Base-by-base conservation (phyloP, 1,140 invertebrate genomes). In the Drosophila novamexicana region DNA sequence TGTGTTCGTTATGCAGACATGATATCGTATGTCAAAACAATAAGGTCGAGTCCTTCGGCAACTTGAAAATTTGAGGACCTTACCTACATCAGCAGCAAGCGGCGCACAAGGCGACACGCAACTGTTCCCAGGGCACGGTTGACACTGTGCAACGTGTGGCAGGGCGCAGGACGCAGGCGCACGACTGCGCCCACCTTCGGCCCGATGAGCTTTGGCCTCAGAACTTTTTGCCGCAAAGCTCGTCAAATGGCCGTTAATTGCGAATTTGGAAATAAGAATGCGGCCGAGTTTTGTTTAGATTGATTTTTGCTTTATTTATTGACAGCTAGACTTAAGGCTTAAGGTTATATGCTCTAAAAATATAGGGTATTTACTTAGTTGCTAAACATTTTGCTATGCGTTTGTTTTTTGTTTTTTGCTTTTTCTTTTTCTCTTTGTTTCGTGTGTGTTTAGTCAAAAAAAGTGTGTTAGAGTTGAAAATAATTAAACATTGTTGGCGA, bases 41-140 rank as follows among this genome's bases (percentile, higher is more conserved):
- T 84, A 89, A 88, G 84, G 84, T 89, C 84, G 84, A 89, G 84
- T 84, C 84, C 84, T 88, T 88, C 82, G 61, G 47, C 64, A 53
- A 73, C 64, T 82, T 81, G 75, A 29, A 49, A 70, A 81, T 79
- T 82, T 86, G 79, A 86, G 82, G 82, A 79, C 82, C 81, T 85
- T 86, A 74, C 79, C 82, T 82, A 86, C 82, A 85, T 85, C 82
- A 85, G 78, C 82, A 85, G 78, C 81, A 54, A 36, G 29, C 40
- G 62, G 61, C 47, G 32, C 47, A 56, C 52, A 65, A 58, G 57
- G 61, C 65, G 45, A 32, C 53, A 37, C 42, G 34, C 37, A 64
- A 37, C 62, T 69, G 75, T 79, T 77, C 70, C 54, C 78, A 64
- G 79, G 53, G 70, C 68, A 82, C 79, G 76, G 63, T 65, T 4